A percentile compares a stretch with the other conserved stretches of the same genome.
Evolutionary conservation across 30 jellyfish, hydroid and myxozoan genomes (phyloP).

Genomic region (Catostylus mosaicus): DNA sequence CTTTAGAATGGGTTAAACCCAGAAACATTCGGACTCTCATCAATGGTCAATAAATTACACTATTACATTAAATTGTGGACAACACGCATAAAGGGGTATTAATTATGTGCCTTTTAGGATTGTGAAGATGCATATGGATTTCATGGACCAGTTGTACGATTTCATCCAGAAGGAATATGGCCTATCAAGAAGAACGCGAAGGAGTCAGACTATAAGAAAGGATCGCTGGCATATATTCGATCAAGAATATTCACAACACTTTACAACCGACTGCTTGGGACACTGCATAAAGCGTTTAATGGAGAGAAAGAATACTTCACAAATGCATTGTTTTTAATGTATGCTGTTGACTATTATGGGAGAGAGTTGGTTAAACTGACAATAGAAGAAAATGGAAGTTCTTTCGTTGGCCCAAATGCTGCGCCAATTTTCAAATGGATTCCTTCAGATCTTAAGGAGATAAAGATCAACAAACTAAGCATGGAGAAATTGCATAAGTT

Average conservation of each 20-base stretch:
- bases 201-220: slow-evolving; percentile 22
- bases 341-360: slow-evolving; percentile 62
- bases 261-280: slow-evolving; percentile 51
- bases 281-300: slow-evolving; percentile 52
- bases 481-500: neutral
- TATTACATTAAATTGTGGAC: no score
- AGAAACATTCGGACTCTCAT: no score
- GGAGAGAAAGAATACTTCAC: slow-evolving; percentile 44
- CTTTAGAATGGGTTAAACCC: no score
- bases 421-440: slow-evolving; percentile 58
- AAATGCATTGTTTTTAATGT: slow-evolving; percentile 51
- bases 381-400: slow-evolving; percentile 12
- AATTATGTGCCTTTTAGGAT: slow-evolving; percentile 31
- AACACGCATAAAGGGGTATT: no score
- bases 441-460: neutral
- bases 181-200: slow-evolving; percentile 47
- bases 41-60: no score
- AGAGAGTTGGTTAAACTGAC: slow-evolving; percentile 35
- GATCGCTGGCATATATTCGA: neutral
- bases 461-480: neutral
- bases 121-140: slow-evolving; percentile 43
- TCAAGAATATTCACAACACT: slow-evolving; percentile 23
- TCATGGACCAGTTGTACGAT: slow-evolving; percentile 23
- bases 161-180: slow-evolving; percentile 46
- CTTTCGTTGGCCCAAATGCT: slow-evolving; percentile 52